A percentile compares a stretch with the other conserved stretches of the same genome.
phyloP scores from a whole-genome alignment of 1,140 invertebrate species.

The Euglossa dilemma region DNA sequence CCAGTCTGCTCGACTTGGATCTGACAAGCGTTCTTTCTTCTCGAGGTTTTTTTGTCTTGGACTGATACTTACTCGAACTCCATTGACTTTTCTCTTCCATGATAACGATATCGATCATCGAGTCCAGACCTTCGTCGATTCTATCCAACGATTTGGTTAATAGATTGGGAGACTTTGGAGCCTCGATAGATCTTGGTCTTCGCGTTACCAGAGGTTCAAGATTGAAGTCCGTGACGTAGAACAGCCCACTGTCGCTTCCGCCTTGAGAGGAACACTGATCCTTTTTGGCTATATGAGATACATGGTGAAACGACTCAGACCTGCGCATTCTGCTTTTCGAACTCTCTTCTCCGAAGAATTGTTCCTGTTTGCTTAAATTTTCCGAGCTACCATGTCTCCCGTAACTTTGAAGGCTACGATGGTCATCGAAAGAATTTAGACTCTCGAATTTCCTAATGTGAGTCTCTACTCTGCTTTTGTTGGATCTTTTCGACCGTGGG shows the following conservation, averaged over 20 bases:
- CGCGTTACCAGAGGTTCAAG: slow-evolving; percentile 64
- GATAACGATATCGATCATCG: slow-evolving; percentile 88
- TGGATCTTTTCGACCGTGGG: slow-evolving; percentile 81
- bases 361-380: slow-evolving; percentile 47
- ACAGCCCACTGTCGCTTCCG: slow-evolving; percentile 76
- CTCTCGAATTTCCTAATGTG: slow-evolving; percentile 79
- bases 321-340: slow-evolving; percentile 68
- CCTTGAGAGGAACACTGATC: slow-evolving; percentile 69
- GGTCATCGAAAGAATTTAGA: slow-evolving; percentile 78
- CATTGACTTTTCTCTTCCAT: slow-evolving; percentile 81
- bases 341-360: slow-evolving; percentile 1
- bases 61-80: slow-evolving; percentile 69
- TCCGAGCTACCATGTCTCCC: slow-evolving; percentile 49
- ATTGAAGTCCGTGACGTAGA: slow-evolving; percentile 75
- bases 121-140: slow-evolving; percentile 89
- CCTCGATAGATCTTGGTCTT: slow-evolving; percentile 49
- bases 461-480: slow-evolving; percentile 69
- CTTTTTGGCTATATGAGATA: slow-evolving; percentile 60
- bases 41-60: slow-evolving; percentile 34
- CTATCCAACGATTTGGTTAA: slow-evolving; percentile 90
- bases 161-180: slow-evolving; percentile 64
- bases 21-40: slow-evolving; percentile 51
- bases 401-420: slow-evolving; percentile 66
- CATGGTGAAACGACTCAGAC: slow-evolving; percentile 79
- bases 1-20: slow-evolving; percentile 33